Conservation (phyloP, 1,140 invertebrate species). For the Phthorimaea operculella region DNA sequence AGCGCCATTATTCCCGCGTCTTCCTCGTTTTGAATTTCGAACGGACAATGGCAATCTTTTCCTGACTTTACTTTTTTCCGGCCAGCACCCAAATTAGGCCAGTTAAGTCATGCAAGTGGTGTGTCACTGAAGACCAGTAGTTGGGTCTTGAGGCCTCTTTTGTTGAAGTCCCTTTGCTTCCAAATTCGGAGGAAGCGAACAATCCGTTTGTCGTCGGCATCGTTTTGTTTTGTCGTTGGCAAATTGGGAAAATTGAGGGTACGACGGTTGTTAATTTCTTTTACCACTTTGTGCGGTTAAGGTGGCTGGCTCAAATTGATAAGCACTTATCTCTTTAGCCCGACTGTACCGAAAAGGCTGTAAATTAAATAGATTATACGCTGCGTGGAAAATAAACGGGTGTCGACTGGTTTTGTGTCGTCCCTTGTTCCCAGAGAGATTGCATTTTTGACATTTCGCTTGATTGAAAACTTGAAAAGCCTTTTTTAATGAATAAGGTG, state of each 20-base stretch:
- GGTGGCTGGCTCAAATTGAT: slow-evolving; percentile 29
- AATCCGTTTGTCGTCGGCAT: slow-evolving; percentile 31
- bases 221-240: slow-evolving; percentile 31
- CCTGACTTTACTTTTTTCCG: slow-evolving; percentile 26
- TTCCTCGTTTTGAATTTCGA: slow-evolving; percentile 62
- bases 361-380: slow-evolving; percentile 36
- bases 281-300: slow-evolving; percentile 32
- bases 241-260: slow-evolving; percentile 45
- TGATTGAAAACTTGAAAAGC: slow-evolving; percentile 2
- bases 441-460: slow-evolving; percentile 12
- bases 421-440: slow-evolving; percentile 8
- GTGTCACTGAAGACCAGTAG: slow-evolving; percentile 58
- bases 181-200: slow-evolving; percentile 30
- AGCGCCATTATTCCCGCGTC: slow-evolving; percentile 56
- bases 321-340: slow-evolving; percentile 35
- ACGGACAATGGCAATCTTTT: slow-evolving; percentile 53
- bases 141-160: slow-evolving; percentile 27
- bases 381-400: slow-evolving; percentile 12
- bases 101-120: slow-evolving; percentile 39
- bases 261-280: slow-evolving; percentile 26
- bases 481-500: too few species aligned
- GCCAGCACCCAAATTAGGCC: slow-evolving; percentile 41
- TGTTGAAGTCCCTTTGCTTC: slow-evolving; percentile 24
- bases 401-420: slow-evolving; percentile 10
- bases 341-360: slow-evolving; percentile 20